Conservation (phyloP, 2,888 invertebrate genomes). For the Congeria kusceri region DNA sequence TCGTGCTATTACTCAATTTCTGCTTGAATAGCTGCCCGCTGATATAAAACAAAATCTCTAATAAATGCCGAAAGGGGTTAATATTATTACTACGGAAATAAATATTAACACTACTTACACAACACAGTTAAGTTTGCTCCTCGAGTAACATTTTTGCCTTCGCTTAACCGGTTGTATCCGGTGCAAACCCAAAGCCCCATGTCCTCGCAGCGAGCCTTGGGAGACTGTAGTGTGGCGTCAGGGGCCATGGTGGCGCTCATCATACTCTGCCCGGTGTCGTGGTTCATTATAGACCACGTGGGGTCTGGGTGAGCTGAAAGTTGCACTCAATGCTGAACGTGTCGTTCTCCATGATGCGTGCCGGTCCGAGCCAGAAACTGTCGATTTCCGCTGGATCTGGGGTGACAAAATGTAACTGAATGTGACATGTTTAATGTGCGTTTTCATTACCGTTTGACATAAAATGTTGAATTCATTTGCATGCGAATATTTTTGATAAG, state of each 20-base stretch:
- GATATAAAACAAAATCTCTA: no score
- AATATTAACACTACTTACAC: slow-evolving; percentile 28
- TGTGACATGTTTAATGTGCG: no score
- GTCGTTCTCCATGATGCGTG: slow-evolving; percentile 35
- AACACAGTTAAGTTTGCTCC: slow-evolving; percentile 39
- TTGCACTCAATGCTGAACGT: slow-evolving; percentile 26
- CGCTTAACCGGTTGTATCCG: slow-evolving; percentile 35
- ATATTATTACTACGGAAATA: no score
- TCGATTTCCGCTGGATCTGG: slow-evolving; percentile 35
- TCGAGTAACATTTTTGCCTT: slow-evolving; percentile 41
- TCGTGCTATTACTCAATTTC: no score
- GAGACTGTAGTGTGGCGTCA: background rate
- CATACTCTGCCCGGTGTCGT: slow-evolving; percentile 8
- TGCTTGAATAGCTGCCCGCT: no score
- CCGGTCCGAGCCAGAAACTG: slow-evolving; percentile 16
- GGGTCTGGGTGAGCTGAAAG: slow-evolving; percentile 36
- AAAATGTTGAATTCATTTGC: no score
- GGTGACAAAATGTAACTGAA: no score
- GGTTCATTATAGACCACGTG: slow-evolving; percentile 40
- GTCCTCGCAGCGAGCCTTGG: slow-evolving; percentile 26
- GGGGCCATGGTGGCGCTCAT: background rate
- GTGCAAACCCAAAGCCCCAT: slow-evolving; percentile 44
- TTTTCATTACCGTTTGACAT: no score
- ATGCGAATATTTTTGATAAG: no score
- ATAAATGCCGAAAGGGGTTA: no score